Evolutionary conservation across 1,140 invertebrate genomes (phyloP).

Genomic region (Eupristina koningsbergeri): DNA sequence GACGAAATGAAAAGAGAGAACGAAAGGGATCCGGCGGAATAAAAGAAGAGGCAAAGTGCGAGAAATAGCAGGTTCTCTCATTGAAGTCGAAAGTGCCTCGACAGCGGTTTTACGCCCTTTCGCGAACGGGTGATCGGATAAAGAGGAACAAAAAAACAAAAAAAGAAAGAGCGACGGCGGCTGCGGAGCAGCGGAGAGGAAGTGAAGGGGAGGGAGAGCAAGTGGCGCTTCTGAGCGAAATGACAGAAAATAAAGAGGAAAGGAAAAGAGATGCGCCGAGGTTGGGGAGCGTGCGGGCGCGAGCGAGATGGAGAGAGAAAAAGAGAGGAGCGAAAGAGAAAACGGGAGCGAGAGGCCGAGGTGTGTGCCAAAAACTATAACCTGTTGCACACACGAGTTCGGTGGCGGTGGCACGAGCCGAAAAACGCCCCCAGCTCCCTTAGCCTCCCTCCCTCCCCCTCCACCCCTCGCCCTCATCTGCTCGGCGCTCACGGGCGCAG

Average conservation of each 20-base stretch:
- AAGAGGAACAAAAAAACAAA: slow-evolving; percentile 42
- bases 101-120: slow-evolving; percentile 58
- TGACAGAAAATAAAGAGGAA: slow-evolving; percentile 51
- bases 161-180: background rate
- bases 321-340: slow-evolving; percentile 51
- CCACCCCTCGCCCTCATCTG: slow-evolving; percentile 42
- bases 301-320: slow-evolving; percentile 57
- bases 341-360: slow-evolving; percentile 55
- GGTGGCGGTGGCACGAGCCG: slow-evolving; percentile 65
- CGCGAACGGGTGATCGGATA: slow-evolving; percentile 58
- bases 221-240: slow-evolving; percentile 52
- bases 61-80: slow-evolving; percentile 11
- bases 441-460: slow-evolving; percentile 62
- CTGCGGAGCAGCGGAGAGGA: too few species aligned
- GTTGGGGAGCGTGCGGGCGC: slow-evolving; percentile 46
- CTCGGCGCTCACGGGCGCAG: slow-evolving; percentile 3
- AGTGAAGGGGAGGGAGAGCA: background rate
- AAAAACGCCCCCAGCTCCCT: slow-evolving; percentile 71
- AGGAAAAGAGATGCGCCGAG: slow-evolving; percentile 42
- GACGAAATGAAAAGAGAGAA: background rate
- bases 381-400: slow-evolving; percentile 66
- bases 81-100: slow-evolving; percentile 58
- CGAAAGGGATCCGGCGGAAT: background rate
- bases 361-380: slow-evolving; percentile 74
- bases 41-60: slow-evolving; percentile 12